Base-by-base conservation (phyloP, 2,797 vertebrate genomes). In the Cryptoblepharus egeriae region DNA sequence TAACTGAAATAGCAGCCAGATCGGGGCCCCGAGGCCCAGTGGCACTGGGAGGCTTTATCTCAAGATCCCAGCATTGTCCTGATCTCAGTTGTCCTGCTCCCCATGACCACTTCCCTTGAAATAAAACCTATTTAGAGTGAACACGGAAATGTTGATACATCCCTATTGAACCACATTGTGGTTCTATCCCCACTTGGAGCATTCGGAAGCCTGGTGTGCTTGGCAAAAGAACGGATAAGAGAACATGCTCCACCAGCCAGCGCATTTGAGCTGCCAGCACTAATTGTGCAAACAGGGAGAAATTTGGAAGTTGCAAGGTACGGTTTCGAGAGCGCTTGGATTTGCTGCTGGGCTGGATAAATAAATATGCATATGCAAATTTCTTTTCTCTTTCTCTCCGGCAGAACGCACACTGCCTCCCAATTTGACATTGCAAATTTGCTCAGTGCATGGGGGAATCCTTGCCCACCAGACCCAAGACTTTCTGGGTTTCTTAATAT, bases 351-450 rank as follows among this genome's bases (percentile, higher is more conserved):
- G 89, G 87, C 84, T 0, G 16, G 79, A 90, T 86, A 92, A 92
- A 92, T 89, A 91, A 91, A 89, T 92, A 93, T 86, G 79, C 80
- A 88, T 86, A 91, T 88, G 90, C 67, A 92, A 87, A 92, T 90
- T 87, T 83, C 2, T 88, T 35, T 15, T 64, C 79, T 87, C 57
- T 1, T 60, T 24, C 68, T 0, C 57, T 58, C 61, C 52, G 35
- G 3, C 61, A 80, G 89, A 91, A 87, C 88, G 60, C 55, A 49
- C 0, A 0, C 80, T 64, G 77, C 87, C 86, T 90, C 84, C 82
- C 90, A 81, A 81, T 89, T 87, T 92, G 87, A 86, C 89, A 87
- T 84, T 84, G 81, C 75, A 92, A 91, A 92, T 88, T 89, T 88
- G 68, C 80, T 87, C 77, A 49, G 57, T 82, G 84, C 82, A 80